Base-by-base conservation (phyloP, 1,140 invertebrate species). In the Apis laboriosa region DNA sequence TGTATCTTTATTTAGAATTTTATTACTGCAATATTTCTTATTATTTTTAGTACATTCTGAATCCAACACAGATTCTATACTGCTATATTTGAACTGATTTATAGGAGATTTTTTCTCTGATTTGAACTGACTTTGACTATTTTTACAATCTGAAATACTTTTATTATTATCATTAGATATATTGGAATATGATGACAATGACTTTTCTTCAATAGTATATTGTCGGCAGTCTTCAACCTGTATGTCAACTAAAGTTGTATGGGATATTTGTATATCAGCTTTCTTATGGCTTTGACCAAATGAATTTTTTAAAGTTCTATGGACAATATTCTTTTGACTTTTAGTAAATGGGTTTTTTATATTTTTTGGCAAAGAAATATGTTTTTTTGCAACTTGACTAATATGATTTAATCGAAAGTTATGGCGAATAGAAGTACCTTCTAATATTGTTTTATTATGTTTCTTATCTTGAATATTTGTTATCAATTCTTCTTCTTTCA, bases 161-260 rank as follows among this genome's bases (percentile, higher is more conserved):
- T 83, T 90, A 66, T 83, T 83, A 72, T 83, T 75, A 84, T 84
- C 83, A 51, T 71, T 74, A 66, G 82, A 84, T 75, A 73, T 82
- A 80, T 84, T 84, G 43, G 88, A 83, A 86, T 80, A 86, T 66
- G 86, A 87, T 24, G 86, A 77, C 51, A 82, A 55, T 55, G 81
- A 80, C 63, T 84, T 86, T 56, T 87, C 86, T 60, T 51, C 79
- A 34, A 81, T 88, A 67, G 78, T 61, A 21, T 80, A 90, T 76
- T 91, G 90, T 66, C 80, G 83, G 60, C 88, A 92, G 84, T 91
- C 90, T 85, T 92, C 92, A n/a, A 92, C 89, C 74, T 92, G 88
- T 70, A 92, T 92, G 68, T 91, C 91, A 13, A 92, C 88, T 21
- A 91, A 80, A 80, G 84, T 88, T 15, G 82, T 77, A 28, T 89